Evolutionary conservation across 2,113 vertebrate species (phyloP), one percentile per base, ranked within the genome.

Genomic region (Smithornis capensis): DNA sequence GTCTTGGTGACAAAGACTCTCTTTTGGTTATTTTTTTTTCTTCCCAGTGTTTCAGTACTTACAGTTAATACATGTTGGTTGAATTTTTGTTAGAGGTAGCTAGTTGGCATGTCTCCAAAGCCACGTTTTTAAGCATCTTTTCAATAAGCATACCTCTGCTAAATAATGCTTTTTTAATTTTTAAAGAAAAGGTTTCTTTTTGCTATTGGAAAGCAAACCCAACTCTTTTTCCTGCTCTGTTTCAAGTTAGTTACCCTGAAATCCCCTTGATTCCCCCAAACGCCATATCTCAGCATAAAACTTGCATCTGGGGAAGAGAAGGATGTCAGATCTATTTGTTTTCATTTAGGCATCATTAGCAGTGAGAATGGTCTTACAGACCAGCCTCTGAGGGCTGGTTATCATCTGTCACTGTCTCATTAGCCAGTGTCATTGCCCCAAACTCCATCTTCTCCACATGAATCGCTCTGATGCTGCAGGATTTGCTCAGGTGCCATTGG

Each of bases 271-370:
- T 81, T 77, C 19, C 33, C 79, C n/a, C 44, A 29, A 4, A 7
- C 25, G 18, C 24, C 0, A 0, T 38, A 16, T 42, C 56, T 63
- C 59, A 52, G 67, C 45, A 10, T 22, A 33, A 9, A 40, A 50
- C 17, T 25, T 80, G 49, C 45, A 74, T 38, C 40, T 52, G 57
- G 50, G 33, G 11, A 76, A 73, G 44, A 25, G 24, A 71, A 74
- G 28, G 29, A 15, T 53, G 6, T 69, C 40, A 31, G 23, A 37
- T 49, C 24, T 37, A 12, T 40, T 29, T 33, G 63, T 62, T 82
- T 53, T 33, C 33, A 14, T 81, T 63, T 73, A 64, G 44, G 29
- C 37, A 29, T 69, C 50, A 37, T 69, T 80, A 77, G 37, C 67
- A 49, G 50, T 12, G 45, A 62, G 28, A 37, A 38, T 38, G 33